phyloP scores from a whole-genome alignment of 53 echinoderm and acorn worm species.

The Actinopyga echinites region DNA sequence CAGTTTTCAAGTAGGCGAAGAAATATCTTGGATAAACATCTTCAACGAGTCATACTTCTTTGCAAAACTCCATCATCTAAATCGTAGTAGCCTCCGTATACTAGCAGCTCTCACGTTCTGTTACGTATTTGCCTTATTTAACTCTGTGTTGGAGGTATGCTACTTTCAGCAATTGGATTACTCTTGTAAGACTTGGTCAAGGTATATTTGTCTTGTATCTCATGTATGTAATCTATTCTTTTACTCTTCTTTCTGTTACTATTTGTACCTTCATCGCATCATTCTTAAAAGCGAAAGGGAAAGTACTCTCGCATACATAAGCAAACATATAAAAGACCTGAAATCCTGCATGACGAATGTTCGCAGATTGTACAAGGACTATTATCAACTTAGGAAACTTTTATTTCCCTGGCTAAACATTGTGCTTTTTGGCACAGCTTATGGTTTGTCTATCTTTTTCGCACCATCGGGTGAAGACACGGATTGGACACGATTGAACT shows the following conservation, averaged over 20 bases:
- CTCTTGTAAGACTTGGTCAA: background rate
- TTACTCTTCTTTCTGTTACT: conserved; percentile 6
- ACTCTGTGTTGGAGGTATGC: background rate
- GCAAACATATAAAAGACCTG: background rate
- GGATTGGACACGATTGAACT: no score
- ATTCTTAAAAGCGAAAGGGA: background rate
- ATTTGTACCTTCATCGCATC: background rate
- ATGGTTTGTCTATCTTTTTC: background rate
- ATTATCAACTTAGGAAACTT: conserved; percentile 12
- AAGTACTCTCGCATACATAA: background rate
- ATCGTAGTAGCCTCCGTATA: no score
- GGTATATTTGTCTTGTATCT: background rate
- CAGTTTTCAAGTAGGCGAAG: no score
- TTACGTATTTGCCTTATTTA: background rate
- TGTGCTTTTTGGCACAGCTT: conserved; percentile 6
- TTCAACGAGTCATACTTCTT: no score
- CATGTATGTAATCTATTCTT: background rate
- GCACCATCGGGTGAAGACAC: background rate
- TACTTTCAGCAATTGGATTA: background rate
- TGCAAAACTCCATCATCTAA: no score
- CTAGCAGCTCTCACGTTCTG: background rate
- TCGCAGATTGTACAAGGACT: background rate
- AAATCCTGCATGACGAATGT: background rate
- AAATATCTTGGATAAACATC: no score
- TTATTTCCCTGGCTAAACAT: conserved; percentile 14